phyloP scores from a whole-genome alignment of 2,113 vertebrate genomes.

The Rutilus rutilus region DNA sequence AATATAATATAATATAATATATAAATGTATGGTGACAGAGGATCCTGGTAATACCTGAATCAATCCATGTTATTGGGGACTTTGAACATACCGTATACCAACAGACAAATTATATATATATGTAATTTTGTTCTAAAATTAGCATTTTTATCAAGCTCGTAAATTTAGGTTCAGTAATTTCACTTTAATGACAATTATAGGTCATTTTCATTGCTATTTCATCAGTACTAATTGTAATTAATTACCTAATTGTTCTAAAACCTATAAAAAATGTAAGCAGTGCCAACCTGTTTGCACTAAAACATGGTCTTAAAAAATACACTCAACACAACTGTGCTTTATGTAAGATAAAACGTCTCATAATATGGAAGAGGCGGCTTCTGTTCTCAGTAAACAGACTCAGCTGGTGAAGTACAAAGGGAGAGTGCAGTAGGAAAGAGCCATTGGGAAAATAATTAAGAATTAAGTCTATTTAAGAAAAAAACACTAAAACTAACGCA shows the following conservation, averaged over 20 bases:
- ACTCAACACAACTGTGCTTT: neutral
- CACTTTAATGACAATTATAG: too few species aligned
- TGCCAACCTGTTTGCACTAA: neutral
- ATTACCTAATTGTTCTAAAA: neutral
- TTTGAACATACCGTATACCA: neutral
- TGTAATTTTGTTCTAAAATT: too few species aligned
- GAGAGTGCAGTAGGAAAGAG: neutral
- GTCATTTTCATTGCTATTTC: too few species aligned
- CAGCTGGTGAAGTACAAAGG: slow-evolving; percentile 38
- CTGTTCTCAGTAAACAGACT: slow-evolving; percentile 18
- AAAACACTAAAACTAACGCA: neutral
- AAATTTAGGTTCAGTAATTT: too few species aligned
- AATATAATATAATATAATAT: too few species aligned
- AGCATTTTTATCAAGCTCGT: too few species aligned
- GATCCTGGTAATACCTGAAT: neutral
- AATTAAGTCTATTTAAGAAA: neutral
- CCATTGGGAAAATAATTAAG: neutral
- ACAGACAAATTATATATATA: neutral
- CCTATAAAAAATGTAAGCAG: neutral
- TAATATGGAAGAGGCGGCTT: slow-evolving; percentile 42
- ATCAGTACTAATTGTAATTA: neutral
- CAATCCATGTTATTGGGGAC: neutral
- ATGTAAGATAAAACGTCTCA: neutral
- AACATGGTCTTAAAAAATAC: slow-evolving; percentile 29
- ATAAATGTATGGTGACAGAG: neutral